Evolutionary conservation across 2,797 vertebrate species (phyloP).

Genomic region (Microctenopoma stevenorrisi): DNA sequence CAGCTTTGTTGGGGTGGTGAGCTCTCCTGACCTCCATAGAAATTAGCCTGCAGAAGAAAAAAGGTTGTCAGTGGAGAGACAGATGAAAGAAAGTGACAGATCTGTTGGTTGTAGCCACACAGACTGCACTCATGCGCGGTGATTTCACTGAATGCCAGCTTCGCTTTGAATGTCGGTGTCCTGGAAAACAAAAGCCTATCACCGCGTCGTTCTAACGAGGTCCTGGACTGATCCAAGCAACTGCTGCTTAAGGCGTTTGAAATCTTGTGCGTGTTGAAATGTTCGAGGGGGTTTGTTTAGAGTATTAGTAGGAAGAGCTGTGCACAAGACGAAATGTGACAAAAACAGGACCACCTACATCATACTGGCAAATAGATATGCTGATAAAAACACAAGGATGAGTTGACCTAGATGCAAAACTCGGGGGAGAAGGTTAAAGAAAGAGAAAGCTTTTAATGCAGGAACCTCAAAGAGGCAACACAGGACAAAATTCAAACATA

Average conservation of each 20-base stretch:
- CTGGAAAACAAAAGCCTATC: conserved; percentile 26
- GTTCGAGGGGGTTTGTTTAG: conserved; percentile 7
- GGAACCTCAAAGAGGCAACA: no score
- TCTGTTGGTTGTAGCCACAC: conserved; percentile 34
- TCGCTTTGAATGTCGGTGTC: conserved; percentile 25
- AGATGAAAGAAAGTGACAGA: conserved; percentile 26
- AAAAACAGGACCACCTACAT: neutral
- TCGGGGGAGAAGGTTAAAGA: no score
- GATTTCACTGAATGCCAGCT: conserved; percentile 39
- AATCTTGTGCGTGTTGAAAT: neutral
- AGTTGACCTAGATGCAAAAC: no score
- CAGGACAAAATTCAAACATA: no score
- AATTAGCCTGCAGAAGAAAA: conserved; percentile 42
- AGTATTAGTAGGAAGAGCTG: neutral
- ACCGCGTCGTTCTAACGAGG: conserved; percentile 22
- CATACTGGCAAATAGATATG: no score
- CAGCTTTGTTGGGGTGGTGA: no score
- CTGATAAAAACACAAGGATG: no score
- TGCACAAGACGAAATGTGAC: no score
- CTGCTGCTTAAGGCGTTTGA: neutral
- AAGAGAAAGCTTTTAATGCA: no score
- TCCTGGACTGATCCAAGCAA: conserved; percentile 20
- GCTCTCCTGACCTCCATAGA: no score
- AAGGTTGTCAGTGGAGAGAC: conserved; percentile 21
- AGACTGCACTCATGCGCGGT: conserved; percentile 14